Evolutionary conservation across 2,888 invertebrate species (phyloP), one percentile per base, ranked within the genome.

Genomic region (Ommatoiulus sabulosus): DNA sequence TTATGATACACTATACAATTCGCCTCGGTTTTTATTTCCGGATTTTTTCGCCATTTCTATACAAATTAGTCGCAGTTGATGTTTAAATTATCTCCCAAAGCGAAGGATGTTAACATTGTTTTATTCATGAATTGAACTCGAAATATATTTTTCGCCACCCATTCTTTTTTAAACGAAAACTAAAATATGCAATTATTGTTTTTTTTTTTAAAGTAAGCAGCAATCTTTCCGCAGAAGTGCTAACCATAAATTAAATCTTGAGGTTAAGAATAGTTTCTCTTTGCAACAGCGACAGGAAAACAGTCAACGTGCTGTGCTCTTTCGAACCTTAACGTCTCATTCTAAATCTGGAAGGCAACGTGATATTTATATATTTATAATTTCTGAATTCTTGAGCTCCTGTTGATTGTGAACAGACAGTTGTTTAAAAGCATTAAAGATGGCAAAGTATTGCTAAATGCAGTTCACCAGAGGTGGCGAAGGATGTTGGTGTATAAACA

Each of bases 401-500:
- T 80, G 80, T 43, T 80, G 80, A 80, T 80, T 35, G 80, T 80
- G 80, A 80, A 80, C 80, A 35, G 80, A 80, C 80, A 80, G 80
- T 80, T 80, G 80, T 80, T 80, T 80, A 24, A 80, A 80, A 80
- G 15, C 35, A 35, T 80, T 43, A 15, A 80, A 80, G 80, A 35
- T 80, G 80, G 80, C 80, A 35, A 80, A 35, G 80, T 43, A 43
- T 80, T 80, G 80, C 80, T 80, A 80, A 43, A 80, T 80, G 35
- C 80, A 80, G 80, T 80, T 80, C 80, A 80, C 80, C 80, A 80
- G 80, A 80, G 80, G 80, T 80, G 80, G 80, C 80, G 35, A 15
- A 80, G 35, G 80, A 80, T 35, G 80, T 80, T 80, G 4, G 12
- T 3, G 15, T 80, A 80, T 43, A 80, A 80, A 80, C 80, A 80